Conservation (phyloP, 2,113 vertebrate species). For the Ahaetulla prasina region DNA sequence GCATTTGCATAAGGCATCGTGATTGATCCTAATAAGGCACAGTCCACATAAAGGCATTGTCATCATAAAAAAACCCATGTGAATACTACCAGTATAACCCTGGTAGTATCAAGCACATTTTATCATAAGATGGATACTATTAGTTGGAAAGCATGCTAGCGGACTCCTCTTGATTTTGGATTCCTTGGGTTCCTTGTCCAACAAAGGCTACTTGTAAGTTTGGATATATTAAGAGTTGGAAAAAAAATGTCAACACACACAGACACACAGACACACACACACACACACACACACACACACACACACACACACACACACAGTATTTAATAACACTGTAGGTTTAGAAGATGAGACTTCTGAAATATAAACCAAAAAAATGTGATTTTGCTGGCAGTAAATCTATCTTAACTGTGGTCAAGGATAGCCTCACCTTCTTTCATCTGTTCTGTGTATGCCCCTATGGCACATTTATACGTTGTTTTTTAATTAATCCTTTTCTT, state of each 20-base stretch:
- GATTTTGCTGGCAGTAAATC: neutral
- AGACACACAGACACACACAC: too few relatives aligned
- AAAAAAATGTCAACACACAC: neutral
- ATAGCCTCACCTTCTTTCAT: neutral
- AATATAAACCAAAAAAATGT: neutral
- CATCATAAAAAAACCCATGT: neutral
- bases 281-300: too few relatives aligned
- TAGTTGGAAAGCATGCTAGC: neutral
- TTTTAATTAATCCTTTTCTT: neutral
- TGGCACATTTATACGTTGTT: neutral
- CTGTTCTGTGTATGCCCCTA: neutral
- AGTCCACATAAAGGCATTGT: neutral
- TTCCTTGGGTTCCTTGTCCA: neutral
- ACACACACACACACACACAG: neutral
- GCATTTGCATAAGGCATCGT: neutral
- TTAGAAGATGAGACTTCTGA: neutral
- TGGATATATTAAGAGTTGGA: neutral
- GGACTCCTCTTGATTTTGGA: neutral
- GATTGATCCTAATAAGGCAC: neutral
- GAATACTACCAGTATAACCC: neutral
- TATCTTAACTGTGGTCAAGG: neutral
- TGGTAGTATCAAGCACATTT: neutral
- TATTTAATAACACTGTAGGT: neutral
- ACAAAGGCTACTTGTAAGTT: neutral
- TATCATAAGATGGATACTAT: neutral